These are phyloP conservation scores for Apus apus DNA, from an alignment of 2,113 vertebrate genomes.

Conservation along the genomic window DNA sequence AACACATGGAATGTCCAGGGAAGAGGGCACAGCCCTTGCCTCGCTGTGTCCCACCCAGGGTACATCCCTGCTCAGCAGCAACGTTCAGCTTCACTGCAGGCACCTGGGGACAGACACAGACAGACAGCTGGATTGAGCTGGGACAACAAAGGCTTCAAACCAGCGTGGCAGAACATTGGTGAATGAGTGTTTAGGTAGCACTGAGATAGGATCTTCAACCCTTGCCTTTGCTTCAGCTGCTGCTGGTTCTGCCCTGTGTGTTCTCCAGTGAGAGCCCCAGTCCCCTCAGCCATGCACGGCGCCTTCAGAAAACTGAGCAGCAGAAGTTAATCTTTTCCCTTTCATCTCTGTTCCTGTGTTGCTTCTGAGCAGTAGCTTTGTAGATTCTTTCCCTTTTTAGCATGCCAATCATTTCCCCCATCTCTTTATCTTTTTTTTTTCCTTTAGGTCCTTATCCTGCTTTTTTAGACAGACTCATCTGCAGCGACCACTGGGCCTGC, in stretches of 20 bases:
- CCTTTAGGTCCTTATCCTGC: constrained; percentile 24
- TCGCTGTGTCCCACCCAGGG: accelerated
- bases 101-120: background rate
- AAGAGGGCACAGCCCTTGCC: background rate
- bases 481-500: background rate
- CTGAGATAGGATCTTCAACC: background rate
- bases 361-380: background rate
- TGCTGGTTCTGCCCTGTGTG: background rate
- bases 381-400: background rate
- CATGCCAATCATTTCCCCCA: background rate
- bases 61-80: background rate
- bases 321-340: background rate
- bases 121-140: background rate
- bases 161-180: background rate
- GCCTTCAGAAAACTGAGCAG: background rate
- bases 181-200: accelerated
- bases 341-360: constrained; percentile 7
- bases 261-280: background rate
- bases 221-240: background rate
- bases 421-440: constrained; percentile 16
- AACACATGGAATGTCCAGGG: background rate
- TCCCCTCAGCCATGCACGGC: background rate
- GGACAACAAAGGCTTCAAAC: background rate
- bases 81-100: background rate
- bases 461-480: constrained; percentile 4